Conservation (phyloP, 1,140 invertebrate species). For the Procambarus virginalis region DNA sequence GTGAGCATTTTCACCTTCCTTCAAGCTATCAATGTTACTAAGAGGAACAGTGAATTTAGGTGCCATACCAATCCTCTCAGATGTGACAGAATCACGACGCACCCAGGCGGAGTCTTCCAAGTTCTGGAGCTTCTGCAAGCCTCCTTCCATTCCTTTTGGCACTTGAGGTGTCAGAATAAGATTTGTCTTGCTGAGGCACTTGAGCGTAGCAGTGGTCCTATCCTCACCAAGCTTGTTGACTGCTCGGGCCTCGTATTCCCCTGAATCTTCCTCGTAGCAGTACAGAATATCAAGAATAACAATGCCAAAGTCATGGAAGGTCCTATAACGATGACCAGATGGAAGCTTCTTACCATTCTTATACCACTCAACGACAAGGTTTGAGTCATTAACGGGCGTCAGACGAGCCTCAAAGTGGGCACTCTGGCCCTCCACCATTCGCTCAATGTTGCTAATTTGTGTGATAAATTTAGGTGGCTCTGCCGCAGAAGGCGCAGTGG, state of each 20-base stretch:
- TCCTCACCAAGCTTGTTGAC: slow-evolving; percentile 94
- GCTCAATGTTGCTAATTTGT: slow-evolving; percentile 87
- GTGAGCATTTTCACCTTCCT: slow-evolving; percentile 94
- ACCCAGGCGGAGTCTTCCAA: slow-evolving; percentile 90
- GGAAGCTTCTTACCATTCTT: slow-evolving; percentile 94
- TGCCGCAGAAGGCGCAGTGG: slow-evolving; percentile 80
- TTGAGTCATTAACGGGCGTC: slow-evolving; percentile 92
- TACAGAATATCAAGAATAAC: slow-evolving; percentile 97
- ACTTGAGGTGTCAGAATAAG: slow-evolving; percentile 96
- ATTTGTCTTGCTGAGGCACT: slow-evolving; percentile 91
- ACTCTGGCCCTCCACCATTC: slow-evolving; percentile 92
- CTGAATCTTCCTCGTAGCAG: slow-evolving; percentile 97
- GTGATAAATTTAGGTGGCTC: slow-evolving; percentile 91
- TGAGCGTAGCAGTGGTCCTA: slow-evolving; percentile 87
- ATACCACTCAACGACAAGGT: slow-evolving; percentile 93
- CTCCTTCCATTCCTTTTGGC: slow-evolving; percentile 93
- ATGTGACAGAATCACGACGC: slow-evolving; percentile 81
- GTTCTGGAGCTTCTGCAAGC: slow-evolving; percentile 92
- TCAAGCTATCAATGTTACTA: slow-evolving; percentile 87
- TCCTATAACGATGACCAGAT: slow-evolving; percentile 94
- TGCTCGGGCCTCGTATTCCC: slow-evolving; percentile 92
- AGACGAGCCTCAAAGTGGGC: slow-evolving; percentile 93
- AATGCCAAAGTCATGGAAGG: slow-evolving; percentile 97
- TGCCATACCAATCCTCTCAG: slow-evolving; percentile 85
- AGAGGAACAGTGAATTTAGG: slow-evolving; percentile 93